A percentile compares a stretch with the other conserved stretches of the same genome.
Evolutionary conservation across 2,888 invertebrate genomes (phyloP).

Genomic region (Drosophila longiperda): DNA sequence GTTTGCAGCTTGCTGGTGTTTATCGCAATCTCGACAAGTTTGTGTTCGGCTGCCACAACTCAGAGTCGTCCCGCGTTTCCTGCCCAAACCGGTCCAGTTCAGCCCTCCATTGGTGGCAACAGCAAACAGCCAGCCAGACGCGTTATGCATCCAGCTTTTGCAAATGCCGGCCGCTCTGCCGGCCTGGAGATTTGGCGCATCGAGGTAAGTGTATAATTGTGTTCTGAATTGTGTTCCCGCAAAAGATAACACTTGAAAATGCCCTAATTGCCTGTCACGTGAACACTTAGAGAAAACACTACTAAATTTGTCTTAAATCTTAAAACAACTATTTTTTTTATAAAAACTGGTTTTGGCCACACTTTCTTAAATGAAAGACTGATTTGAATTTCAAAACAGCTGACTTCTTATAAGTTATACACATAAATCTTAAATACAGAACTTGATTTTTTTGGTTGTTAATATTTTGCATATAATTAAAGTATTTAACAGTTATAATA

Average conservation of each 20-base stretch:
- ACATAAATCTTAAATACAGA: neutral
- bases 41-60: constrained; percentile 82
- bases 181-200: constrained; percentile 93
- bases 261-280: neutral
- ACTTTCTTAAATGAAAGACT: neutral
- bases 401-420: neutral
- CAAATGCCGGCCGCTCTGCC: constrained; percentile 88
- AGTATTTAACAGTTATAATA: neutral
- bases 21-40: constrained; percentile 67
- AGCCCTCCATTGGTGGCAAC: constrained; percentile 66
- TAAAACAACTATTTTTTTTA: neutral
- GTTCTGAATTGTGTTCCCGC: neutral
- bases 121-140: constrained; percentile 78
- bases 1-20: constrained; percentile 72
- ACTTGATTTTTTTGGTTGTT: neutral
- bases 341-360: neutral
- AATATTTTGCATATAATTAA: neutral
- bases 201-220: constrained; percentile 87
- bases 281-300: neutral
- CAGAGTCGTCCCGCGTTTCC: constrained; percentile 81
- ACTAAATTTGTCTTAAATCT: neutral
- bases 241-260: neutral
- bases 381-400: neutral
- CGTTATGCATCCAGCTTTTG: constrained; percentile 88
- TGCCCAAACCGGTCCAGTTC: constrained; percentile 74